Evolutionary conservation across 2,797 vertebrate genomes (phyloP).

Genomic region (Astyanax mexicanus): DNA sequence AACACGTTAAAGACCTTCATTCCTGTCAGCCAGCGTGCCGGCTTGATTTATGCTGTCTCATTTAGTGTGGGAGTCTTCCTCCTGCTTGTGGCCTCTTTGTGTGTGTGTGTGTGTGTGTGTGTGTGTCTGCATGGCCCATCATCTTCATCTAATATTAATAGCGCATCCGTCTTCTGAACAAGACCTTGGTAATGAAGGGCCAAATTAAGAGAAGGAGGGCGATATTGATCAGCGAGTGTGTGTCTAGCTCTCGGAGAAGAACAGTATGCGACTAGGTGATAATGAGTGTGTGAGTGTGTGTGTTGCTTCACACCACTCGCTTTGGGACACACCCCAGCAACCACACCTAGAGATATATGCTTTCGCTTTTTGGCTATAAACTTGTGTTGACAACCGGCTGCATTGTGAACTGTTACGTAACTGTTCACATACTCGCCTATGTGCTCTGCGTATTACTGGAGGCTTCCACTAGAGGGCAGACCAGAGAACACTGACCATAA

Average conservation of each 20-base stretch:
- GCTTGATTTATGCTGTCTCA: constrained; percentile 59
- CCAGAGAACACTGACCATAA: too few relatives aligned
- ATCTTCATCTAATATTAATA: constrained; percentile 82
- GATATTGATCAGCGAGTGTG: constrained; percentile 48
- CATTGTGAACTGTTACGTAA: too few relatives aligned
- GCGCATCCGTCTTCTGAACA: constrained; percentile 69
- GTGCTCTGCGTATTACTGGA: too few relatives aligned
- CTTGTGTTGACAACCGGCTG: too few relatives aligned
- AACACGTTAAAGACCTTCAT: constrained; percentile 23
- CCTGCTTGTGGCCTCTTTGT: constrained; percentile 54
- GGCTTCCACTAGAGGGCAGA: too few relatives aligned
- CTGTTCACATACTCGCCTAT: too few relatives aligned
- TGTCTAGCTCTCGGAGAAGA: constrained; percentile 12
- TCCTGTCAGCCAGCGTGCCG: constrained; percentile 22
- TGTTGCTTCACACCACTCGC: background rate
- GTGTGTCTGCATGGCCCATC: constrained; percentile 65
- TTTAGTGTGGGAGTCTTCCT: constrained; percentile 51
- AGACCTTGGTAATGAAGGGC: constrained; percentile 76
- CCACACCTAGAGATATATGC: too few relatives aligned
- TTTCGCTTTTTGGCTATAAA: too few relatives aligned
- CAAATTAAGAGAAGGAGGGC: constrained; percentile 73
- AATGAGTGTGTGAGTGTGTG: constrained; percentile 23
- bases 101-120: constrained; percentile 56
- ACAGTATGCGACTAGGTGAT: constrained; percentile 8
- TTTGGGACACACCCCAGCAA: too few relatives aligned